phyloP scores from a whole-genome alignment of 2,113 vertebrate genomes.

The Alouatta palliata region DNA sequence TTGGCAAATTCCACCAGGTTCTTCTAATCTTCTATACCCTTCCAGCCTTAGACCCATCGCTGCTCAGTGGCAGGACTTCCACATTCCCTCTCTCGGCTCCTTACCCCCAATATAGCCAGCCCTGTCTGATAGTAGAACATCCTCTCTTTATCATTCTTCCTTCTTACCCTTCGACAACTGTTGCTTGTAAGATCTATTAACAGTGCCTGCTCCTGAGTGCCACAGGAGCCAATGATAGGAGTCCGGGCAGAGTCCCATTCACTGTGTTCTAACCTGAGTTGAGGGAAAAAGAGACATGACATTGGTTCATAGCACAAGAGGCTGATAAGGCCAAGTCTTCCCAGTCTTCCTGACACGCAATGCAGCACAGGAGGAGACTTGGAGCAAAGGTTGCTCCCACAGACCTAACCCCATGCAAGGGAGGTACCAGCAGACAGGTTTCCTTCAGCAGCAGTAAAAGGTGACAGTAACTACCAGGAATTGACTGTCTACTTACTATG shows the following conservation, averaged over 20 bases:
- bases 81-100: not conserved
- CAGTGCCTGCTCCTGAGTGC: constrained; percentile 86
- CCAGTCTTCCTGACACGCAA: not conserved
- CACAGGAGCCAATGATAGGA: constrained; percentile 74
- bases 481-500: not conserved
- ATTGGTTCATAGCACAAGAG: not conserved
- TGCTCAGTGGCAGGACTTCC: not conserved
- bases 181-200: constrained; percentile 87
- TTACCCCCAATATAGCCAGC: not conserved
- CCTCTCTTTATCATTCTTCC: not conserved
- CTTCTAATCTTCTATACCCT: not conserved
- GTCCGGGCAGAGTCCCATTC: constrained; percentile 83
- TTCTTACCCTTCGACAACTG: constrained; percentile 87
- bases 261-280: constrained; percentile 84
- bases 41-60: not conserved
- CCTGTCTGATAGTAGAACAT: accelerated
- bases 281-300: not conserved
- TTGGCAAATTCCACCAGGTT: not conserved
- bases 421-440: not conserved
- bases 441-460: not conserved
- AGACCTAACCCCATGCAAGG: not conserved
- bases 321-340: not conserved
- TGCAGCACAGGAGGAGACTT: not conserved
- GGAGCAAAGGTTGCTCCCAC: not conserved
- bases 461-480: not conserved